Conservation (phyloP, 2,113 vertebrate genomes). For the Oryzias javanicus region DNA sequence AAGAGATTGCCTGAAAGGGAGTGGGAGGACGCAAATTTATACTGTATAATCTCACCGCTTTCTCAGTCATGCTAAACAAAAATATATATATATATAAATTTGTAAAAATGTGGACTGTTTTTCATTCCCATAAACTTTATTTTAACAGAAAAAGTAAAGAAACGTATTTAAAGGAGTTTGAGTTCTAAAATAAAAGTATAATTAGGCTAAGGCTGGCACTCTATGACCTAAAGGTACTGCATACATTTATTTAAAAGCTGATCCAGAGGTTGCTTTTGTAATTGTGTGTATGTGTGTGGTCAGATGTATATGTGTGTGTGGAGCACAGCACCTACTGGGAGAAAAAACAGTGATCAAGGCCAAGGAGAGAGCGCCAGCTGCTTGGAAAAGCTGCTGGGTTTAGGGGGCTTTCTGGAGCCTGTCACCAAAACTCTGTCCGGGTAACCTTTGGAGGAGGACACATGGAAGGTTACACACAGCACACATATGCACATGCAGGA, state of each 20-base stretch:
- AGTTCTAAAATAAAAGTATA: too few species aligned
- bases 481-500: constrained; percentile 10
- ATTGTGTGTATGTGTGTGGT: constrained; percentile 4
- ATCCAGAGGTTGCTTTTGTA: constrained; percentile 8
- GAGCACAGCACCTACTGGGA: constrained; percentile 22
- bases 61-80: too few species aligned
- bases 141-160: constrained; percentile 3
- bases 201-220: too few species aligned
- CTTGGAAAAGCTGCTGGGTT: constrained; percentile 66
- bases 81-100: background rate
- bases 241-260: background rate
- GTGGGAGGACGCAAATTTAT: too few species aligned
- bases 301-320: constrained; percentile 2
- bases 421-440: constrained; percentile 62
- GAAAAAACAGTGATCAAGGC: constrained; percentile 51
- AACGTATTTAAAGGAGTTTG: background rate
- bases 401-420: constrained; percentile 65
- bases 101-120: background rate
- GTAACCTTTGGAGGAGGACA: constrained; percentile 57
- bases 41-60: too few species aligned
- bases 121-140: background rate
- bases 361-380: constrained; percentile 66
- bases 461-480: constrained; percentile 11
- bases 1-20: too few species aligned
- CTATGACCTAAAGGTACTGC: background rate